A percentile compares a stretch with the other conserved stretches of the same genome.
These are phyloP conservation scores for Arion vulgaris DNA, from an alignment of 1,140 invertebrate species.

Conservation along the genomic window DNA sequence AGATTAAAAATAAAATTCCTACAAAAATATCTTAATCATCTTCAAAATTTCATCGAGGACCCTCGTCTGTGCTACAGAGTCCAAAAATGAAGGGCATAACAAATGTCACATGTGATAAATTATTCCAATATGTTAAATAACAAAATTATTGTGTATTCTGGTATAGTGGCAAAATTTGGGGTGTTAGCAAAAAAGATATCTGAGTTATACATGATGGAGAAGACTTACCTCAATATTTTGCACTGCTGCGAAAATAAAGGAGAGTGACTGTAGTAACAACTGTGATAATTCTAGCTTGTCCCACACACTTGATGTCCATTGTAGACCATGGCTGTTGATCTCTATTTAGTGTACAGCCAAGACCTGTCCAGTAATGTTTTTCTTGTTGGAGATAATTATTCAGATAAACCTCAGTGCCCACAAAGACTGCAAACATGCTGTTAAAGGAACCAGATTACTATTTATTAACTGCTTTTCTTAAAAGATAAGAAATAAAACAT, in stretches of 20 bases:
- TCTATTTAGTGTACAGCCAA: background rate
- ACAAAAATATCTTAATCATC: no score
- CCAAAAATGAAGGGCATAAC: no score
- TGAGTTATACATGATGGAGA: no score
- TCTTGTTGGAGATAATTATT: background rate
- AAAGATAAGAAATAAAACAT: no score
- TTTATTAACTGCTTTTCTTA: background rate
- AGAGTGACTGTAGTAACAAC: background rate
- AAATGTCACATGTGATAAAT: no score
- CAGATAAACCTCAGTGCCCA: background rate
- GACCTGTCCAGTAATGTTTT: conserved; percentile 2
- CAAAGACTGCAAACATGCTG: background rate
- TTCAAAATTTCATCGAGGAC: no score
- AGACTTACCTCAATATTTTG: background rate
- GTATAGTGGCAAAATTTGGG: no score
- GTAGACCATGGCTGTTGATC: background rate
- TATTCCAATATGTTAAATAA: no score
- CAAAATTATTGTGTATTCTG: no score
- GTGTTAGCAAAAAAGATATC: no score
- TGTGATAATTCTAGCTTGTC: background rate
- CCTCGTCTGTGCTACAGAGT: no score
- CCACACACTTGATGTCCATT: background rate
- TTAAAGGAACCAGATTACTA: background rate
- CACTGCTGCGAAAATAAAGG: background rate
- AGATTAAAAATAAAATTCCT: no score